phyloP scores from a whole-genome alignment of 2,888 invertebrate genomes.

The Cinara cedri region DNA sequence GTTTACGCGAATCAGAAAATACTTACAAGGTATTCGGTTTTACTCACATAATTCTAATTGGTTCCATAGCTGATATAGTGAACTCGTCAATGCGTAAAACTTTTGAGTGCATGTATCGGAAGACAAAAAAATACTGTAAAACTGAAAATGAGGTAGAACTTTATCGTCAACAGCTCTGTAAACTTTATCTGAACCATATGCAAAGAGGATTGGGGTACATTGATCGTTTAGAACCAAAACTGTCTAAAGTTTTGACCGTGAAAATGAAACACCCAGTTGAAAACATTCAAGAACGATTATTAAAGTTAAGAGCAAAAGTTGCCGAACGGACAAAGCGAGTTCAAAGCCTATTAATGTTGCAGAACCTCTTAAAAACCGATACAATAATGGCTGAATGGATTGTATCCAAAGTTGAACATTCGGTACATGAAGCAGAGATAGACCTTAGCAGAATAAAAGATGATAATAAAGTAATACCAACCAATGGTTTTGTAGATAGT shows the following conservation, averaged over 20 bases:
- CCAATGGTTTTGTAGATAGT: background rate
- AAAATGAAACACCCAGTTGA: conserved; percentile 11
- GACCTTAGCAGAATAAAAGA: background rate
- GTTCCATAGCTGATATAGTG: conserved; percentile 11
- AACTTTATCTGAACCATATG: conserved; percentile 22
- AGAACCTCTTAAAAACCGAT: conserved; percentile 22
- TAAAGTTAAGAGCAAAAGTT: background rate
- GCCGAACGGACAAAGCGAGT: conserved; percentile 26
- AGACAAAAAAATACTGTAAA: conserved; percentile 28
- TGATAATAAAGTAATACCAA: background rate
- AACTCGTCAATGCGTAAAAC: conserved; percentile 9
- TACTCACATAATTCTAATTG: conserved; percentile 26
- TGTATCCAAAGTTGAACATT: conserved; percentile 37
- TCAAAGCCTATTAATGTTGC: conserved; percentile 31
- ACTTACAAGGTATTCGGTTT: conserved; percentile 35
- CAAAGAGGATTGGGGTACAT: background rate
- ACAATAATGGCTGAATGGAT: conserved; percentile 34
- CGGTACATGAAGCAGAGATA: conserved; percentile 18
- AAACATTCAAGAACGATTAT: background rate
- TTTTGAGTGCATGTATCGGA: conserved; percentile 40
- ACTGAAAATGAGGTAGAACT: conserved; percentile 8
- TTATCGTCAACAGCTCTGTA: conserved; percentile 34
- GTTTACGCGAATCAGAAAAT: conserved; percentile 24
- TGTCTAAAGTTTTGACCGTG: background rate
- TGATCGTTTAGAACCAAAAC: conserved; percentile 23